Conservation (phyloP, 1,140 invertebrate species). For the Drosophila truncata region DNA sequence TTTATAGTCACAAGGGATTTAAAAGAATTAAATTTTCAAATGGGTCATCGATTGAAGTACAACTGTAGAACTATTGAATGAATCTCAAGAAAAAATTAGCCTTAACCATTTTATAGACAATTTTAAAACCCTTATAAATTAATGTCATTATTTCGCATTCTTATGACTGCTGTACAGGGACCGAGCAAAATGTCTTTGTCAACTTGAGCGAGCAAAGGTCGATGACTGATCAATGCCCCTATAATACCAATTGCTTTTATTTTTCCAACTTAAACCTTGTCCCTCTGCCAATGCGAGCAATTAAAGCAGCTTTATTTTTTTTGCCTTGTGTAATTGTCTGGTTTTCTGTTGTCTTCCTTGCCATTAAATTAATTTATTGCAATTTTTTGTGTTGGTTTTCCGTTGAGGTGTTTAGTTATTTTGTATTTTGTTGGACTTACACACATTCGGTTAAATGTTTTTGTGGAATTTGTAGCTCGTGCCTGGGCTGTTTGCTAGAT, state of each 20-base stretch:
- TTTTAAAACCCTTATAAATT: background rate
- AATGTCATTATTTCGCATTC: background rate
- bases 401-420: constrained; percentile 23
- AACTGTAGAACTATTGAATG: constrained; percentile 43
- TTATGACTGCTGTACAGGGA: background rate
- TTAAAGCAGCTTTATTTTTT: constrained; percentile 58
- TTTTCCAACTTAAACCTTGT: constrained; percentile 18
- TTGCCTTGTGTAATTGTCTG: constrained; percentile 7
- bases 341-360: constrained; percentile 34
- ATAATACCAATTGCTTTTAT: constrained; percentile 11
- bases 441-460: constrained; percentile 1
- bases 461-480: constrained; percentile 8
- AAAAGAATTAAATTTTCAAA: constrained; percentile 5
- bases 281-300: constrained; percentile 39
- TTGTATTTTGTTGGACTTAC: constrained; percentile 41
- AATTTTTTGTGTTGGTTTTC: constrained; percentile 29
- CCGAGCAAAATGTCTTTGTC: constrained; percentile 12
- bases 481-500: background rate
- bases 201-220: constrained; percentile 31
- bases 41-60: constrained; percentile 5
- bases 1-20: constrained; percentile 3
- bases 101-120: no score
- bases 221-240: constrained; percentile 20
- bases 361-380: constrained; percentile 68
- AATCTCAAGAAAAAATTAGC: no score